phyloP scores from a whole-genome alignment of 1,140 invertebrate genomes.

The Bombyx mori region DNA sequence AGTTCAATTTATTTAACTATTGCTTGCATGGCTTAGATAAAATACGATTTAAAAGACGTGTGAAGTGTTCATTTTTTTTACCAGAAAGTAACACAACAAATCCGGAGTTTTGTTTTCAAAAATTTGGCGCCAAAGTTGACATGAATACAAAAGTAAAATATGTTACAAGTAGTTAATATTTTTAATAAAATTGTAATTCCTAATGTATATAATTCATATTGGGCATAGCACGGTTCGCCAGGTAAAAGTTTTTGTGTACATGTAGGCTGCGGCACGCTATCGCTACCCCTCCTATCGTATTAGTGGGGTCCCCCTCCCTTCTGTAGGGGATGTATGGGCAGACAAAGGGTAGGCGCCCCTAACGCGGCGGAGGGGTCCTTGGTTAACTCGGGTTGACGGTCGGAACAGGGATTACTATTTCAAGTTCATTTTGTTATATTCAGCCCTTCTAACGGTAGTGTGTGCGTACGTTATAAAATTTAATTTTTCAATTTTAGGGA shows the following conservation, averaged over 20 bases:
- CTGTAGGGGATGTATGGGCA: slow-evolving; percentile 54
- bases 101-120: no score
- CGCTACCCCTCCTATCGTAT: slow-evolving; percentile 48
- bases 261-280: slow-evolving; percentile 26
- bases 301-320: slow-evolving; percentile 61
- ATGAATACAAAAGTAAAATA: neutral
- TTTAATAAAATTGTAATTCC: no score
- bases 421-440: slow-evolving; percentile 42
- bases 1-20: no score
- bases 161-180: no score
- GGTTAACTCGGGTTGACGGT: slow-evolving; percentile 45
- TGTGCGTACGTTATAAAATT: slow-evolving; percentile 20
- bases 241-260: slow-evolving; percentile 44
- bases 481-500: no score
- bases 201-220: no score
- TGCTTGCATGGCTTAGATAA: no score
- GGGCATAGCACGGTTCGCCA: slow-evolving; percentile 7
- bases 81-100: no score
- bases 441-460: slow-evolving; percentile 29
- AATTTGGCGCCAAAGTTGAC: no score
- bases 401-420: slow-evolving; percentile 58
- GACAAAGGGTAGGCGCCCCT: slow-evolving; percentile 66
- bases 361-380: slow-evolving; percentile 54
- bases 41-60: no score
- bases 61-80: no score